phyloP scores from a whole-genome alignment of 1,140 invertebrate genomes.

The Reticulitermes speratus region DNA sequence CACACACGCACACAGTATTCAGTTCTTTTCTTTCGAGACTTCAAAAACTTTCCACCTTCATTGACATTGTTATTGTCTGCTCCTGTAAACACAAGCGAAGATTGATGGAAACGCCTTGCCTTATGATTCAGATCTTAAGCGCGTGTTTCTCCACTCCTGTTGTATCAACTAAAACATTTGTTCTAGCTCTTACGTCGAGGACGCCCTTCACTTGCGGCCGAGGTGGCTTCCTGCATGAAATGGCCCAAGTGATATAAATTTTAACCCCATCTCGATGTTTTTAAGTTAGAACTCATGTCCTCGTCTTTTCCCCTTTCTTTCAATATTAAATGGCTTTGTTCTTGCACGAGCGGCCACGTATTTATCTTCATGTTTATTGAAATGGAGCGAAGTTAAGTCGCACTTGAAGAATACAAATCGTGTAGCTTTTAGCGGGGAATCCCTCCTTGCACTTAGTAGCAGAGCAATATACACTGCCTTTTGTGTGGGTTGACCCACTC shows the following conservation, averaged over 20 bases:
- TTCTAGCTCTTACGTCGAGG: no score
- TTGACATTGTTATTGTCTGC: no score
- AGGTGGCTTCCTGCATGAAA: neutral
- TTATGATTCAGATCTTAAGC: no score
- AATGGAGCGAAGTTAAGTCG: neutral
- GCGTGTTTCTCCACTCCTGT: no score
- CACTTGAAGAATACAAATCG: neutral
- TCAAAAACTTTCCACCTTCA: no score
- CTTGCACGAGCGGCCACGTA: neutral
- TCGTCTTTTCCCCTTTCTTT: neutral
- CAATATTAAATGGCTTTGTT: neutral
- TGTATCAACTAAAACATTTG: no score
- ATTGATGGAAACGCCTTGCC: no score
- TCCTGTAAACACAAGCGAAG: no score
- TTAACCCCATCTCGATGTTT: neutral
- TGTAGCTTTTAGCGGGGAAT: neutral
- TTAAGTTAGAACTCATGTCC: neutral
- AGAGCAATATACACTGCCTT: neutral
- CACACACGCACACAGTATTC: no score
- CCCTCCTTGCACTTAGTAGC: neutral
- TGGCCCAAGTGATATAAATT: neutral
- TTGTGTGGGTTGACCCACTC: neutral
- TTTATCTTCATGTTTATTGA: conserved; percentile 14
- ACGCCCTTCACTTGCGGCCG: no score
- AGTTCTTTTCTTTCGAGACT: no score